Evolutionary conservation across 1,140 invertebrate species (phyloP).

Genomic region (Drosophila pandora): DNA sequence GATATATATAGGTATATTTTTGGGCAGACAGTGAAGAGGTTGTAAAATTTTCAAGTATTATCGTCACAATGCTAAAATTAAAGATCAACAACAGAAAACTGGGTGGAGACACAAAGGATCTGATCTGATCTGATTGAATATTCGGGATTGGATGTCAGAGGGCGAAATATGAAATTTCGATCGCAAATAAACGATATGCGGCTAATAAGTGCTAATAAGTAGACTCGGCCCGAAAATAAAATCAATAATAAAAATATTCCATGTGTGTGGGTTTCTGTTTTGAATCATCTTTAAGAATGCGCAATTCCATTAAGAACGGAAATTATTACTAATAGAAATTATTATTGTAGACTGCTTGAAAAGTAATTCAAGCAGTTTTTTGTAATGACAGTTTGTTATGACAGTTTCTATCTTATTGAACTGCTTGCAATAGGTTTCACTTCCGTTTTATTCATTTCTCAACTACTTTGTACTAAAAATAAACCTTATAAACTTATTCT

Average conservation of each 20-base stretch:
- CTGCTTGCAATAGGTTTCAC: constrained; percentile 13
- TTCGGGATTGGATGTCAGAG: constrained; percentile 2
- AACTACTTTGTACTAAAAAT: constrained; percentile 15
- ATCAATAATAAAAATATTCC: not conserved
- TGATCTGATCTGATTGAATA: constrained; percentile 1
- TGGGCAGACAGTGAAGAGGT: constrained; percentile 3
- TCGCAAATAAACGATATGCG: constrained; percentile 23
- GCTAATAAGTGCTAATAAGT: constrained; percentile 30
- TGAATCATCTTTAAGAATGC: constrained; percentile 41
- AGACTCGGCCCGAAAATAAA: constrained; percentile 41
- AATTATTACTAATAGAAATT: constrained; percentile 4
- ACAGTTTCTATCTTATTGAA: not conserved
- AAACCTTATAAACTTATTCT: constrained; percentile 28
- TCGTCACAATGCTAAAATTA: constrained; percentile 47
- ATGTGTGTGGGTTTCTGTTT: not conserved
- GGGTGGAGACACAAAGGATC: constrained; percentile 28
- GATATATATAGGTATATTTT: constrained; percentile 15
- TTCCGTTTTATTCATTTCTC: constrained; percentile 23
- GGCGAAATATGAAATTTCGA: constrained; percentile 6
- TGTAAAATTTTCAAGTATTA: constrained; percentile 17
- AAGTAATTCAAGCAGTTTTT: constrained; percentile 15
- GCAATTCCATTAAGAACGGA: constrained; percentile 32
- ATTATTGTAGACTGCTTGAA: not conserved
- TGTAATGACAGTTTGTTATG: not conserved
- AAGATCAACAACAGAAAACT: constrained; percentile 42